A percentile compares a stretch with the other conserved stretches of the same genome.
Evolutionary conservation across 2,797 vertebrate genomes (phyloP).

Genomic region (Amazona ochrocephala): DNA sequence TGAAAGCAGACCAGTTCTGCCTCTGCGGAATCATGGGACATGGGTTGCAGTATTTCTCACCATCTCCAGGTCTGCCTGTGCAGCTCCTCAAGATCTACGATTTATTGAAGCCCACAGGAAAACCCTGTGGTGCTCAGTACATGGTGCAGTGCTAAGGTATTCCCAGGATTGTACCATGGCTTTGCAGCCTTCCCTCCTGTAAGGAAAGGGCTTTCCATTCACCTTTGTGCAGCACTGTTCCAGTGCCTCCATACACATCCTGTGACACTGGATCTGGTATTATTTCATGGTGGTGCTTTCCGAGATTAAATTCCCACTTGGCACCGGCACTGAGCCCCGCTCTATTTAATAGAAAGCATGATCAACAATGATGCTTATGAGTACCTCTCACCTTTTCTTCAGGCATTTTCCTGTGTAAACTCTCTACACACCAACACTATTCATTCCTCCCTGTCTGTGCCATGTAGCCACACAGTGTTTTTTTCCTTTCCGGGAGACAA

Average conservation of each 20-base stretch:
- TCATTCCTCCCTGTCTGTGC: not conserved
- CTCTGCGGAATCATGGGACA: rapidly evolving
- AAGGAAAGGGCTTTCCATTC: not conserved
- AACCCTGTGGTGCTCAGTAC: not conserved
- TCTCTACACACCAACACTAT: not conserved
- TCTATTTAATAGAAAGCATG: not conserved
- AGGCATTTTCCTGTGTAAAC: not conserved
- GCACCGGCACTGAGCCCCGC: not conserved
- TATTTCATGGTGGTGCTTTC: not conserved
- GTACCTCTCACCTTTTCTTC: not conserved
- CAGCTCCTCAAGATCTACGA: not conserved
- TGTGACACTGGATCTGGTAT: rapidly evolving
- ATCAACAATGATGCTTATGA: not conserved
- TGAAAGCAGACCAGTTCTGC: not conserved
- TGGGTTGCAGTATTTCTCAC: not conserved
- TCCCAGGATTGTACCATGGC: rapidly evolving
- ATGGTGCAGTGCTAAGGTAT: not conserved
- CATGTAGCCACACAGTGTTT: not conserved
- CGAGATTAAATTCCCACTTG: not conserved
- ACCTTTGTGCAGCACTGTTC: not conserved
- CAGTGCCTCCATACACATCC: not conserved
- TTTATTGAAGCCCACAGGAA: not conserved
- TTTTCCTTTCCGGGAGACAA: not conserved
- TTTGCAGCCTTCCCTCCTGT: not conserved
- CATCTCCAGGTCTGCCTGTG: not conserved